Percentiles rank a stretch among this genome's conserved stretches.
Conservation (phyloP, 2,888 invertebrate genomes). For the Megaustenia siamemsis region DNA sequence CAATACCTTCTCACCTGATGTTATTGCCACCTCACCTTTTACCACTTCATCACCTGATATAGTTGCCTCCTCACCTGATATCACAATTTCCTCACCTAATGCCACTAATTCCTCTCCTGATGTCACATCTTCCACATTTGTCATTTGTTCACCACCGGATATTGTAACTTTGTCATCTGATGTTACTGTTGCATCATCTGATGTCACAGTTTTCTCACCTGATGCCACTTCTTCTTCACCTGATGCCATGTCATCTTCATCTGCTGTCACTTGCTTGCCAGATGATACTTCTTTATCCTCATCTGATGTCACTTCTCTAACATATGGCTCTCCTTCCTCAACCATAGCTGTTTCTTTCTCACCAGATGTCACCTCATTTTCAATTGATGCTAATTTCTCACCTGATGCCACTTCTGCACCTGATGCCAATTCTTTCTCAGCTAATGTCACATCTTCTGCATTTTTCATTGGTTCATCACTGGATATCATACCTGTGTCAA, state of each 20-base stretch:
- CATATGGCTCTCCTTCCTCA: too few relatives aligned
- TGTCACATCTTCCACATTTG: background rate
- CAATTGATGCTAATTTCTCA: background rate
- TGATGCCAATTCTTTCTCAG: too few relatives aligned
- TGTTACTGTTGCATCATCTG: conserved; percentile 1
- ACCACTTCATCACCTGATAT: background rate
- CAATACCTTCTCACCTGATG: background rate
- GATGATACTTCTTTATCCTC: background rate
- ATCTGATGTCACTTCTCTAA: conserved; percentile 30
- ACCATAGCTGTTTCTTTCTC: background rate
- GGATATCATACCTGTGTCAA: background rate
- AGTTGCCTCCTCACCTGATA: background rate
- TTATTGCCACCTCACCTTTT: background rate
- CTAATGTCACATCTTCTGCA: background rate
- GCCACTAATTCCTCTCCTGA: background rate
- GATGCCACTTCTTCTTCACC: background rate
- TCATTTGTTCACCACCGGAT: conserved; percentile 7
- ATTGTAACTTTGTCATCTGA: background rate
- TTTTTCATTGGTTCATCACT: background rate
- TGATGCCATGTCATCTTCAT: background rate
- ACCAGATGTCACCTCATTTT: background rate
- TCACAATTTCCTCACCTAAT: background rate
- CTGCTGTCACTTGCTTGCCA: background rate
- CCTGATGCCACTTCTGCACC: background rate
- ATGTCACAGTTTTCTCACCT: background rate